Evolutionary conservation across 2,797 vertebrate species (phyloP), one percentile per base, ranked within the genome.

Genomic region (Cynopterus sphinx): DNA sequence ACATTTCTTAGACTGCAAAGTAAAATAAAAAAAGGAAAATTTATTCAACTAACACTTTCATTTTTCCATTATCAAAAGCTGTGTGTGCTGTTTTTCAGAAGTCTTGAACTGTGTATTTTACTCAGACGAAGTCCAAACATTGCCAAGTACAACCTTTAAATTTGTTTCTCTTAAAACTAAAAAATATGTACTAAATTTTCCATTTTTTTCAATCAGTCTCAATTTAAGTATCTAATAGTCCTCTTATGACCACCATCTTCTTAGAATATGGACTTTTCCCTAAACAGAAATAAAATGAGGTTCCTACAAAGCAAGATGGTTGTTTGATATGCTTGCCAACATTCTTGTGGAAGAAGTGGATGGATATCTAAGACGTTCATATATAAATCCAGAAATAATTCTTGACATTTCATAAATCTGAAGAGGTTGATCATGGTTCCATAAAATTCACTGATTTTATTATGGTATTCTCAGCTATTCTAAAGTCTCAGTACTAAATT

Each of bases 321-420:
- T 75, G 57, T 85, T 85, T 85, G 21, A 65, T 85, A 85, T 43
- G 31, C 41, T 77, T 94, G 46, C 15, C 61, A n/a, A 77, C 70
- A 88, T 59, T 53, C 71, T 82, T 65, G 3, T 71, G 46, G 11
- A 28, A 84, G 24, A 87, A 81, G 33, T 39, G 1, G 39, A 21
- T 91, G 46, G 4, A 84, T 73, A 65, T 41, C 33, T 91, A 57
- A 75, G 24, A 67, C 6, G 59, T 31, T 87, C 17, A 88, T 26
- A 96, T 82, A 86, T 82, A 96, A 93, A 93, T 55, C 19, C 16
- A 88, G 51, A 94, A 96, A 89, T 91, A 94, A 61, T 33, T 75
- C 36, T 90, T 96, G 57, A 46, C 28, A 71, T 96, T 89, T 88
- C 22, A 67, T 86, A 78, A 94, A 93, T 85, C 57, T 77, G 15